Conservation (phyloP, 1,140 invertebrate genomes). For the Ruditapes philippinarum region DNA sequence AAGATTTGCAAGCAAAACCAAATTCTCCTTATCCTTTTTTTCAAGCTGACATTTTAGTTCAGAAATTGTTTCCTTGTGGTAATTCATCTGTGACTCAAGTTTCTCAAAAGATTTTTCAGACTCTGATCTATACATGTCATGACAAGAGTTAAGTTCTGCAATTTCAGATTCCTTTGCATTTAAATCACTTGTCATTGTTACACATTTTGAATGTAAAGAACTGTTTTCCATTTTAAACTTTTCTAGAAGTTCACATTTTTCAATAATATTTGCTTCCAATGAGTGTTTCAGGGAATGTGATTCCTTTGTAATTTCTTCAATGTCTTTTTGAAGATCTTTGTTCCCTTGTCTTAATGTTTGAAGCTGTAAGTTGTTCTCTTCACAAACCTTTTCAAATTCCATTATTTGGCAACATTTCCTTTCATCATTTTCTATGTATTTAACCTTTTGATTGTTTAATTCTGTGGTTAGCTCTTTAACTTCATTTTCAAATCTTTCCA, state of each 20-base stretch:
- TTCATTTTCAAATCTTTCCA: background rate
- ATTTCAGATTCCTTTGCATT: background rate
- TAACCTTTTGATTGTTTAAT: background rate
- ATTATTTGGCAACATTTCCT: background rate
- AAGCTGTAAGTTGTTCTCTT: background rate
- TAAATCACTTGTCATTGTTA: background rate
- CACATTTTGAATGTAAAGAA: background rate
- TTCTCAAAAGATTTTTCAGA: background rate
- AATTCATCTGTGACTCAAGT: background rate
- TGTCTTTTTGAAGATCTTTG: background rate
- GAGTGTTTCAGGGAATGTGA: background rate
- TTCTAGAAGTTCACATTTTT: background rate
- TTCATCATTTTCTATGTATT: background rate
- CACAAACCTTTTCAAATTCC: background rate
- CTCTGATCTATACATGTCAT: background rate
- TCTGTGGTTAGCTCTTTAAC: background rate
- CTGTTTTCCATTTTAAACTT: background rate
- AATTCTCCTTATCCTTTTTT: background rate
- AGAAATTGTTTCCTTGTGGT: background rate
- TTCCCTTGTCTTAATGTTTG: background rate
- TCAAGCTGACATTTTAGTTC: background rate
- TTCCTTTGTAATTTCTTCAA: background rate
- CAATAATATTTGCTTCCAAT: background rate
- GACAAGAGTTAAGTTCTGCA: constrained; percentile 18
- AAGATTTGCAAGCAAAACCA: no score